Evolutionary conservation across 2,113 vertebrate species (phyloP).

Genomic region (Cairina moschata): DNA sequence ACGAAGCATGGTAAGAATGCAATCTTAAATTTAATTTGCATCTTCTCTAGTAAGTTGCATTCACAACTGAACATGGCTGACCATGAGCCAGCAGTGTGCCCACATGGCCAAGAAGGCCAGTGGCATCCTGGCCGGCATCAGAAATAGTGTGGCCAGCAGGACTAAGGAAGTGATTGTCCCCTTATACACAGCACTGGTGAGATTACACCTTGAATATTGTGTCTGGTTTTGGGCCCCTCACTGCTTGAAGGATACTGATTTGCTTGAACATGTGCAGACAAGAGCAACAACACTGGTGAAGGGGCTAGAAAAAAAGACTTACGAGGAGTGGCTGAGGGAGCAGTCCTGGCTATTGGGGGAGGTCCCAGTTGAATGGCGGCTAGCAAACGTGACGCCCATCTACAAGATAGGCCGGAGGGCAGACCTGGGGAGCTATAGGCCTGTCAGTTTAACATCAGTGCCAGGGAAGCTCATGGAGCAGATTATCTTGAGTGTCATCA

Average conservation of each 20-base stretch:
- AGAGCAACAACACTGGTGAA: not conserved
- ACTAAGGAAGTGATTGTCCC: not conserved
- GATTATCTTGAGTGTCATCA: no score
- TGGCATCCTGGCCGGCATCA: not conserved
- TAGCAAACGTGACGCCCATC: no score
- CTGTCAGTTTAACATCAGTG: no score
- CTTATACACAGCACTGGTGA: not conserved
- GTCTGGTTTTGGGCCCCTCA: not conserved
- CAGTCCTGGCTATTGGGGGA: no score
- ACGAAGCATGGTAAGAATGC: not conserved
- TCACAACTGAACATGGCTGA: not conserved
- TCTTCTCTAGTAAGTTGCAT: not conserved
- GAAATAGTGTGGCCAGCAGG: not conserved
- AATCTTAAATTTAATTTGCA: not conserved
- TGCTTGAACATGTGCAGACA: not conserved
- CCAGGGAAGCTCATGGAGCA: no score
- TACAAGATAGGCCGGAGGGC: no score
- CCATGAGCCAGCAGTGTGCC: not conserved
- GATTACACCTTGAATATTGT: not conserved
- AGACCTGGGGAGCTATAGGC: no score
- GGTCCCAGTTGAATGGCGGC: no score
- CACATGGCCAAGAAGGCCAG: not conserved
- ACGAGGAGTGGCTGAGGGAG: not conserved
- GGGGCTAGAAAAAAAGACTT: not conserved
- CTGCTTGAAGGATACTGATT: not conserved